Percentiles rank a stretch among this genome's conserved stretches.
Evolutionary conservation across 2,113 vertebrate genomes (phyloP).

Genomic region (Muntiacus reevesi): DNA sequence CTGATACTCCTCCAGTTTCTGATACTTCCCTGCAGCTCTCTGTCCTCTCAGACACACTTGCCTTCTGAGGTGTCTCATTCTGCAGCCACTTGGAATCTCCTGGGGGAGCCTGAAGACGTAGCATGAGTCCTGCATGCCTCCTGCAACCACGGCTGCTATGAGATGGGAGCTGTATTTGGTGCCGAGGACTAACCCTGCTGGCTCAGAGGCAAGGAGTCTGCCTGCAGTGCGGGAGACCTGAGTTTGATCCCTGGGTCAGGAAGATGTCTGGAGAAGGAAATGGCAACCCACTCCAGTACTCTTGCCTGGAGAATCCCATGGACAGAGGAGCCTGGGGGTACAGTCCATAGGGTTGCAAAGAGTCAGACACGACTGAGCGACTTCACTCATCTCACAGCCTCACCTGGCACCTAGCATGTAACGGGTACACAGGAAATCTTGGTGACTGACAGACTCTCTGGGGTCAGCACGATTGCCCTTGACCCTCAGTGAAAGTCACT

Average conservation of each 20-base stretch:
- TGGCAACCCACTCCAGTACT: not conserved
- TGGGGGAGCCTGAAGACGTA: not conserved
- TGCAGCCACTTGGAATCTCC: not conserved
- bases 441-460: not conserved
- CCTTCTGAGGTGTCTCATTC: not conserved
- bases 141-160: too few relatives aligned
- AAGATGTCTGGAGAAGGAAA: not conserved
- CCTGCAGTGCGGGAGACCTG: not conserved
- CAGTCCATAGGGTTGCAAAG: not conserved
- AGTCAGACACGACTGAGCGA: not conserved
- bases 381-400: not conserved
- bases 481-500: not conserved
- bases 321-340: not conserved
- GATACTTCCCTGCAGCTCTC: rapidly evolving
- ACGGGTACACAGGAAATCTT: not conserved
- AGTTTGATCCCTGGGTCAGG: not conserved
- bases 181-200: not conserved
- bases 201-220: not conserved
- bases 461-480: not conserved
- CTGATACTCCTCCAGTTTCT: not conserved
- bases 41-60: not conserved
- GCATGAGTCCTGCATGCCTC: rapidly evolving
- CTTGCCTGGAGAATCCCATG: not conserved
- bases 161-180: not conserved
- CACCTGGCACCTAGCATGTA: not conserved